These are phyloP conservation scores for Urechis unicinctus DNA, from an alignment of 2,888 invertebrate genomes.

Conservation along the genomic window DNA sequence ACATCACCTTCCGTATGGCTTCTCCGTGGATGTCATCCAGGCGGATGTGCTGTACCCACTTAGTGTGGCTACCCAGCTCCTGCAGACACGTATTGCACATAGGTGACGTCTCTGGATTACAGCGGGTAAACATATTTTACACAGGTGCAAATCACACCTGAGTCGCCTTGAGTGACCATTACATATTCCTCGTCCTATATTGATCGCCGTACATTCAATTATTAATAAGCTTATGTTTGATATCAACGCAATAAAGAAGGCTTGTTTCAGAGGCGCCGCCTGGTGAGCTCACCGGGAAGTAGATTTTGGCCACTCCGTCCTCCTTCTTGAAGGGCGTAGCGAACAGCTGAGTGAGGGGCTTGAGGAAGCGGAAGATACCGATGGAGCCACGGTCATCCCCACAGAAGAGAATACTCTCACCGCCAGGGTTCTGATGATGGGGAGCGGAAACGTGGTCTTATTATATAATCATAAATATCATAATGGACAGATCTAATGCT, in stretches of 20 bases:
- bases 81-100: conserved; percentile 9
- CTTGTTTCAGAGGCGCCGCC: not conserved
- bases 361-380: conserved; percentile 38
- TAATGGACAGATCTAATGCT: not conserved
- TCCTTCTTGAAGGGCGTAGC: conserved; percentile 42
- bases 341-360: conserved; percentile 43
- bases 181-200: no score
- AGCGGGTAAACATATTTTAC: no score
- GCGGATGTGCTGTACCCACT: conserved; percentile 30
- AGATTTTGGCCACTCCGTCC: conserved; percentile 40
- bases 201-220: no score
- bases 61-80: conserved; percentile 34
- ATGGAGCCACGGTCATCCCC: conserved; percentile 47
- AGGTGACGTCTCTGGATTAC: not conserved
- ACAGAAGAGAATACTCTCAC: conserved; percentile 37
- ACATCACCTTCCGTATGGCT: conserved; percentile 39
- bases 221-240: no score
- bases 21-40: conserved; percentile 37
- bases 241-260: not conserved
- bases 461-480: conserved; percentile 1
- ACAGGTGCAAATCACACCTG: no score
- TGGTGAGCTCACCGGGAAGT: conserved; percentile 33
- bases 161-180: no score
- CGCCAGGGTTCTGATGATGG: conserved; percentile 31
- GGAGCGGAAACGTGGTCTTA: no score